Evolutionary conservation across 2,113 vertebrate species (phyloP), one percentile per base, ranked within the genome.

Genomic region (Mastomys coucha): DNA sequence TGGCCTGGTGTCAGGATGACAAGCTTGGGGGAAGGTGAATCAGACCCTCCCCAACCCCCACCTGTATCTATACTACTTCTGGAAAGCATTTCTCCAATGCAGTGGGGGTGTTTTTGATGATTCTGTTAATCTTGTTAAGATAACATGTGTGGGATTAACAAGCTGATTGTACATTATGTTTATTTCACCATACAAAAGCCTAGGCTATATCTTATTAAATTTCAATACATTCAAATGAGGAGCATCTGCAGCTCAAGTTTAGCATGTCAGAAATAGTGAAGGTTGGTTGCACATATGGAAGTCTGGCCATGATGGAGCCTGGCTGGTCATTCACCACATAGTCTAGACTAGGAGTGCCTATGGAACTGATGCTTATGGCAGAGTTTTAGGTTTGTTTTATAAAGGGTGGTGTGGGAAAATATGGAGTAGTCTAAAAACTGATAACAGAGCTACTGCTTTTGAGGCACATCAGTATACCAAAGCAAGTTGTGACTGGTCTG

Each of bases 161-260:
- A 65, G 69, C 92, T 97, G 90, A 88, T 11, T 72, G 63, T 22
- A 70, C 33, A 73, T 93, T 45, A 77, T 84, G 86, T 81, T 95
- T 89, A 51, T 88, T 92, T 95, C 85, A 85, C 77, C 84, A 91
- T 69, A 72, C 5, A 17, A 70, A 93, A 94, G 36, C 45, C 82
- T 31, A 72, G 70, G 14, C 45, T 70, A 33, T 36, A 53, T 69
- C 58, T 82, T 67, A 75, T 63, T 45, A 45, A 42, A 36, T 60
- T 93, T 85, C 36, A 58, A 36, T 42, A 82, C 11, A 51, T 42
- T 39, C 16, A 49, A 17, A 65, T 16, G 28, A 13, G 89, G 92
- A 75, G 42, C 12, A 9, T 63, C 51, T 53, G 33, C 28, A 12
- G 26, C n/a, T 93, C 39, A 92, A 39, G 17, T 69, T 92, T 39